Conservation (phyloP, 2,113 vertebrate genomes). For the Cynocephalus volans region DNA sequence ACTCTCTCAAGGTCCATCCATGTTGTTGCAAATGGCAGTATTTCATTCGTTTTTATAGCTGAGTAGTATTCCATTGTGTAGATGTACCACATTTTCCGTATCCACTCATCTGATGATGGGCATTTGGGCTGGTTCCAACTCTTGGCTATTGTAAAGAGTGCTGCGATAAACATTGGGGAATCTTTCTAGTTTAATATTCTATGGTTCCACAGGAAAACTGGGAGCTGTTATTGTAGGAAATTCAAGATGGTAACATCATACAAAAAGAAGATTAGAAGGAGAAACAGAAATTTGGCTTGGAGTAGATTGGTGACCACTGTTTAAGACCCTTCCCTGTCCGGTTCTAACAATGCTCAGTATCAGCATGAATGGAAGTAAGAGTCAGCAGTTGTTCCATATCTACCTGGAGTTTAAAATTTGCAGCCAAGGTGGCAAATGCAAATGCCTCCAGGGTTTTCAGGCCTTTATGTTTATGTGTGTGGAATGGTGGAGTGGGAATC, state of each 20-base stretch:
- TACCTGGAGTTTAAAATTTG: neutral
- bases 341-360: neutral
- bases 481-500: neutral
- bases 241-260: neutral
- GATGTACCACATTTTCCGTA: no score
- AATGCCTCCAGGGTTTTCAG: neutral
- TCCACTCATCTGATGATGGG: no score
- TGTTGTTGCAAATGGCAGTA: no score
- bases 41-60: no score
- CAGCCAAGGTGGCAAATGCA: neutral
- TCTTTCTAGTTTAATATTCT: slow-evolving; percentile 38
- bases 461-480: neutral
- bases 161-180: no score
- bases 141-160: no score
- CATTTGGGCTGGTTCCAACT: no score
- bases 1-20: no score
- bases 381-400: neutral
- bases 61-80: no score
- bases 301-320: neutral
- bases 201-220: neutral
- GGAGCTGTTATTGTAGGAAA: neutral
- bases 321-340: neutral
- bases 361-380: neutral
- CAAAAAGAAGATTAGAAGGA: neutral
- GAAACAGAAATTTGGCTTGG: neutral